A percentile compares a stretch with the other conserved stretches of the same genome.
Evolutionary conservation across 2,113 vertebrate genomes (phyloP).

Genomic region (Brachyistius frenatus): DNA sequence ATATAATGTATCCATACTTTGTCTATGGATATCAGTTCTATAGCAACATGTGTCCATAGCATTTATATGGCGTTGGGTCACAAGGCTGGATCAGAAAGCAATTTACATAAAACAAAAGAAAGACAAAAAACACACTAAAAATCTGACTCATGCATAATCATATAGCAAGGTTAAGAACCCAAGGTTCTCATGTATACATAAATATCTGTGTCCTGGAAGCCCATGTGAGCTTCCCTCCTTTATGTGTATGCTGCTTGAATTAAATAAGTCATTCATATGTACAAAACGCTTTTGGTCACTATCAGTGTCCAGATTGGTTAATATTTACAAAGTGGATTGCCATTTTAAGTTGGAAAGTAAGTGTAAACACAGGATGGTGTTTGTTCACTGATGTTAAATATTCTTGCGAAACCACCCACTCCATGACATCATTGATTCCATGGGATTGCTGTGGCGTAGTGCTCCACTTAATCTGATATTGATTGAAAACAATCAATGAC

Average conservation of each 20-base stretch:
- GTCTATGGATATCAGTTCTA: no score
- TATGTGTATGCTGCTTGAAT: no score
- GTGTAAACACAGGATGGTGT: not conserved
- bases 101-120: not conserved
- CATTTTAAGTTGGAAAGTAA: not conserved
- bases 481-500: constrained; percentile 16
- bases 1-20: no score
- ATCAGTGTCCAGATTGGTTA: no score
- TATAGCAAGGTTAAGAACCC: not conserved
- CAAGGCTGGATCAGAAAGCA: not conserved
- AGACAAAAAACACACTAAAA: not conserved
- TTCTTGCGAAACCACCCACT: not conserved
- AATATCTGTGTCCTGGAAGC: no score
- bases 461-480: not conserved
- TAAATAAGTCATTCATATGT: no score
- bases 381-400: not conserved
- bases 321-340: no score
- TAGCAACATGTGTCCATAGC: no score
- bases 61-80: not conserved
- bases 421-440: not conserved
- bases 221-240: no score
- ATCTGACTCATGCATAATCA: not conserved
- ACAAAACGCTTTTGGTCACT: no score
- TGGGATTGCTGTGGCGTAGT: accelerated
- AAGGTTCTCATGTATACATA: no score